A percentile compares a stretch with the other conserved stretches of the same genome.
Conservation (phyloP, 2,113 vertebrate genomes). For the Stegostoma tigrinum region DNA sequence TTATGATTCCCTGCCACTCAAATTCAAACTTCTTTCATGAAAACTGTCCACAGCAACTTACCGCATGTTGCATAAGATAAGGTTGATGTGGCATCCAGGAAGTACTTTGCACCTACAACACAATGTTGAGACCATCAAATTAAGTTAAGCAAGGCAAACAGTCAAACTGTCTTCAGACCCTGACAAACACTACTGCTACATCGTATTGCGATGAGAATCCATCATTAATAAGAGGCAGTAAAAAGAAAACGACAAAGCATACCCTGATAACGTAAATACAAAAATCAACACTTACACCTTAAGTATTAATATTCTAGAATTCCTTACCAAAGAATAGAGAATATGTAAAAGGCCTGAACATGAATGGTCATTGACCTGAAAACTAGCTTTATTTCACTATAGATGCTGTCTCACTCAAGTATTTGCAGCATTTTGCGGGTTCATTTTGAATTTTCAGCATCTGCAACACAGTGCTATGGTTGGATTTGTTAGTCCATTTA, state of each 20-base stretch:
- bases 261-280: not conserved
- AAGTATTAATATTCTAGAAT: not conserved
- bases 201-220: not conserved
- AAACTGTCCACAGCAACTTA: conserved; percentile 62
- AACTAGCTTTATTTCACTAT: not conserved
- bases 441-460: not conserved
- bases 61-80: conserved; percentile 96
- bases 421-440: not conserved
- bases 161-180: not conserved
- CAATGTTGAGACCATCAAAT: conserved; percentile 9
- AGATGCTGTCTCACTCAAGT: not conserved
- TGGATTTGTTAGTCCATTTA: not conserved
- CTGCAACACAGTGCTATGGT: not conserved
- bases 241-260: not conserved
- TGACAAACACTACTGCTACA: not conserved
- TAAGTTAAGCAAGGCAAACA: not conserved
- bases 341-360: not conserved
- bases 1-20: not conserved
- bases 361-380: not conserved
- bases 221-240: not conserved
- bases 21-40: not conserved
- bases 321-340: not conserved
- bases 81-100: conserved; percentile 94
- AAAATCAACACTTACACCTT: not conserved
- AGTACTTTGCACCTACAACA: conserved; percentile 84